Conservation (phyloP, 2,797 vertebrate genomes). For the Leptoclinus maculatus region DNA sequence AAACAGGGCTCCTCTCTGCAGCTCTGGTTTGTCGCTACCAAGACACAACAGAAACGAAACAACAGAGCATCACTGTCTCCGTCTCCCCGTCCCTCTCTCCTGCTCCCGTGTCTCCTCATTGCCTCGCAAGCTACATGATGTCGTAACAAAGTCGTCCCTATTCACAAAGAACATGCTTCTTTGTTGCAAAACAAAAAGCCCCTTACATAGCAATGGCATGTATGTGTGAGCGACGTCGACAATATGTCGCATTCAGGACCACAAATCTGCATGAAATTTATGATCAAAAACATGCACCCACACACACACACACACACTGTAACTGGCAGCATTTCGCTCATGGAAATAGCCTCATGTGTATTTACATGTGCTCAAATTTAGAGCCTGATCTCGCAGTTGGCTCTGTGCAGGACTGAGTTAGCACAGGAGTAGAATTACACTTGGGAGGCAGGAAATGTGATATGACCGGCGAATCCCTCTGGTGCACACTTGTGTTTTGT, state of each 20-base stretch:
- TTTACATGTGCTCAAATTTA: constrained; percentile 75
- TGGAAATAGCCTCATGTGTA: constrained; percentile 58
- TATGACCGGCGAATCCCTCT: constrained; percentile 56
- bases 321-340: constrained; percentile 33
- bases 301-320: background rate
- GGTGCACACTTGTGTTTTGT: constrained; percentile 71
- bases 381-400: constrained; percentile 61
- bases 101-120: constrained; percentile 33
- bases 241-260: constrained; percentile 59
- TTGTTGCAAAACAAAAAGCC: constrained; percentile 54
- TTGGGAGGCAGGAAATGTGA: constrained; percentile 80
- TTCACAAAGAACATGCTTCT: constrained; percentile 29
- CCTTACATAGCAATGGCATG: constrained; percentile 56
- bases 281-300: constrained; percentile 28
- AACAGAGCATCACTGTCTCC: constrained; percentile 63
- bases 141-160: constrained; percentile 35
- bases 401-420: constrained; percentile 73
- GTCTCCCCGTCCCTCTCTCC: constrained; percentile 15
- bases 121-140: constrained; percentile 44
- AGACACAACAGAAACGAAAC: constrained; percentile 61
- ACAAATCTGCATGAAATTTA: constrained; percentile 56
- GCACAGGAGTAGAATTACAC: constrained; percentile 83
- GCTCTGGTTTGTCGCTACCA: constrained; percentile 54
- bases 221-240: constrained; percentile 55
- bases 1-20: constrained; percentile 65